These are phyloP conservation scores for Aricia agestis DNA, from an alignment of 1,140 invertebrate genomes.

Conservation along the genomic window DNA sequence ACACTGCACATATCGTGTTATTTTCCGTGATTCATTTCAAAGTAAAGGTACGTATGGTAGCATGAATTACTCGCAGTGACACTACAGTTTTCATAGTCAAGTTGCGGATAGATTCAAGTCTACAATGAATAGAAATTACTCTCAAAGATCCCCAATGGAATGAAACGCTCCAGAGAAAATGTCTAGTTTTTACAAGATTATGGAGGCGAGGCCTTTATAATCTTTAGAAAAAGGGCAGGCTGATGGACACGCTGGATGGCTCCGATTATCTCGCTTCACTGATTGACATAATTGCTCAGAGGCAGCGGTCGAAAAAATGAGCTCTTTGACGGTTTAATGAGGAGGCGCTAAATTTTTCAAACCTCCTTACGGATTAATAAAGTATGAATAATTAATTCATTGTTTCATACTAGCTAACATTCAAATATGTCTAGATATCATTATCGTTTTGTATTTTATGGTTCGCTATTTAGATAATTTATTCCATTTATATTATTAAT, in stretches of 20 bases:
- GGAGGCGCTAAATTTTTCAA: background rate
- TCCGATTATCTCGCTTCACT: conserved; percentile 11
- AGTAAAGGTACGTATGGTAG: background rate
- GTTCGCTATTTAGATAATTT: background rate
- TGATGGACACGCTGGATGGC: conserved; percentile 3
- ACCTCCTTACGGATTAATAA: background rate
- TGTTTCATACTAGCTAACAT: background rate
- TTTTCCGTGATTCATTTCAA: background rate
- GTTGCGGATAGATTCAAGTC: background rate
- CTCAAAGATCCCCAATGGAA: background rate
- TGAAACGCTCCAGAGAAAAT: background rate
- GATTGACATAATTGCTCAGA: conserved; percentile 14
- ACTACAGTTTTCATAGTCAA: background rate
- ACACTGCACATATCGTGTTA: no score
- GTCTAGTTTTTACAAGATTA: background rate
- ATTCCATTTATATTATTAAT: background rate
- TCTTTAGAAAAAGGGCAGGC: background rate
- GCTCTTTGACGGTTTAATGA: conserved; percentile 9
- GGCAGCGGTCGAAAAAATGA: conserved; percentile 13
- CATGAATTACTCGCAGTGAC: background rate
- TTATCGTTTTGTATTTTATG: background rate
- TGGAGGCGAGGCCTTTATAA: background rate
- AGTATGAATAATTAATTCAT: conserved; percentile 8
- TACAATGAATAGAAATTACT: background rate
- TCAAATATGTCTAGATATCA: background rate